phyloP scores from a whole-genome alignment of 30 jellyfish, hydroid and myxozoan genomes.

The Hydractinia echinata region DNA sequence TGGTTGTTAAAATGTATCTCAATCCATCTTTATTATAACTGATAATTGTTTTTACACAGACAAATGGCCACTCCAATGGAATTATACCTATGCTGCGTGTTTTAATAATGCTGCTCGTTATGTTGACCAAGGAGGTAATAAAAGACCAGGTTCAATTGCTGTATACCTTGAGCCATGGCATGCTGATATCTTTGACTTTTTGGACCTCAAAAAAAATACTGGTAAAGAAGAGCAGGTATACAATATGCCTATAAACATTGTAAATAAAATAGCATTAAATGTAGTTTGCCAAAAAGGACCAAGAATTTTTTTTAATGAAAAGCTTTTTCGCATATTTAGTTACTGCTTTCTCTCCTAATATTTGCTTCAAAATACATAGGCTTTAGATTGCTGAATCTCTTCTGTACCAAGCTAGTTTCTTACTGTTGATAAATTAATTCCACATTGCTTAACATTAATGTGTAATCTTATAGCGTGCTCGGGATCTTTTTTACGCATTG shows the following conservation, averaged over 20 bases:
- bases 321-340: no score
- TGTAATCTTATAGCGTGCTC: constrained; percentile 52
- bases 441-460: no score
- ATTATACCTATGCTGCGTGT: constrained; percentile 92
- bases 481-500: constrained; percentile 81
- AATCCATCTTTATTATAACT: no score
- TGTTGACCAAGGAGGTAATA: constrained; percentile 99
- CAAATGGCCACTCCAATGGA: constrained; percentile 96
- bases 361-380: no score
- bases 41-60: constrained; percentile 28
- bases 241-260: background rate
- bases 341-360: no score
- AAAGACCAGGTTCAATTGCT: constrained; percentile 98
- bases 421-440: no score
- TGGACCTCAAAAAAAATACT: constrained; percentile 85
- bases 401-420: no score
- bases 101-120: constrained; percentile 78
- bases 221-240: constrained; percentile 82
- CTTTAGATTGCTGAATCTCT: no score
- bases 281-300: no score
- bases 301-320: no score
- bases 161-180: constrained; percentile 98
- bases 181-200: constrained; percentile 86
- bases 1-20: no score
- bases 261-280: no score